A percentile compares a stretch with the other conserved stretches of the same genome.
Evolutionary conservation across 2,888 invertebrate genomes (phyloP).

Genomic region (Aquatica leii): DNA sequence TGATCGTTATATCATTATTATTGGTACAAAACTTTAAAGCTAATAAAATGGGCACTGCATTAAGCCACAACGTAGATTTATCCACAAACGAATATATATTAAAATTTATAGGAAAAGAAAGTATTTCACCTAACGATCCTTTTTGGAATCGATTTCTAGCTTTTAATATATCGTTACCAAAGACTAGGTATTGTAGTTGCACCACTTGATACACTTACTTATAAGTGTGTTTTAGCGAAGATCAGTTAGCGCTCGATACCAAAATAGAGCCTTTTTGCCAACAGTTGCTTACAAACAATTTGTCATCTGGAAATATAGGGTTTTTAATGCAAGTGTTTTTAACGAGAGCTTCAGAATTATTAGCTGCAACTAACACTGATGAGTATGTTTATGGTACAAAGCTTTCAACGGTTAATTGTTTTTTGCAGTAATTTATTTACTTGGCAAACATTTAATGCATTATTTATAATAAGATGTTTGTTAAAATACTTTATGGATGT

Average conservation of each 20-base stretch:
- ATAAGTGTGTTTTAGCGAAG: constrained; percentile 68
- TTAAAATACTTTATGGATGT: constrained; percentile 91
- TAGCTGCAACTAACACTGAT: constrained; percentile 86
- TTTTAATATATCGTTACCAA: constrained; percentile 86
- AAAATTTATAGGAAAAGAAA: constrained; percentile 80
- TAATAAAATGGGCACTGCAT: constrained; percentile 77
- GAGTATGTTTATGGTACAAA: constrained; percentile 66
- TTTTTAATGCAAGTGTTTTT: constrained; percentile 88
- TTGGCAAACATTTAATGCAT: constrained; percentile 94
- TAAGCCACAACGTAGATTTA: constrained; percentile 82
- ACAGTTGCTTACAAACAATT: constrained; percentile 83
- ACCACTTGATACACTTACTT: neutral
- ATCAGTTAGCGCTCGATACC: constrained; percentile 83
- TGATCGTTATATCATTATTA: neutral
- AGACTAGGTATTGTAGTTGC: constrained; percentile 68
- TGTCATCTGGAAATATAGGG: constrained; percentile 88
- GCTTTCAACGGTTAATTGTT: constrained; percentile 3
- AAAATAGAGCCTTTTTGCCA: constrained; percentile 78
- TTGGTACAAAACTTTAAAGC: neutral
- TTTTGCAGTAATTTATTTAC: constrained; percentile 77
- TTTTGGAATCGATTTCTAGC: constrained; percentile 95
- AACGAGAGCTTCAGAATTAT: constrained; percentile 80
- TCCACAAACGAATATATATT: constrained; percentile 81
- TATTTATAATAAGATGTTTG: constrained; percentile 87
- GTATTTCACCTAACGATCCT: constrained; percentile 84